A percentile compares a stretch with the other conserved stretches of the same genome.
phyloP scores from a whole-genome alignment of 2,113 vertebrate species.

The Abramis brama region DNA sequence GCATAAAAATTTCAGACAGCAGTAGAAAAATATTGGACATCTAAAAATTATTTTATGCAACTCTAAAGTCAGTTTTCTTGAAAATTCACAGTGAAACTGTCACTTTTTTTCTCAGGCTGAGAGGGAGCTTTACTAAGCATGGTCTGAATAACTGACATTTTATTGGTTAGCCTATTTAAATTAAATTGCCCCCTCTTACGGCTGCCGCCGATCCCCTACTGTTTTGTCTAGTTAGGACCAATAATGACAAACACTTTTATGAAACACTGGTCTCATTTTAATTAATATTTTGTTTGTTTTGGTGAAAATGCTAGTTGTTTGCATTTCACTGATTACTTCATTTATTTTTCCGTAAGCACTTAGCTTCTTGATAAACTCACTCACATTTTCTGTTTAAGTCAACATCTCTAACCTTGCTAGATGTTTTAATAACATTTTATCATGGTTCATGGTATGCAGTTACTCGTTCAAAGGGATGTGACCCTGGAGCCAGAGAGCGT shows the following conservation, averaged over 20 bases:
- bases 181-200: not conserved
- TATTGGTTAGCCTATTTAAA: not conserved
- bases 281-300: not conserved
- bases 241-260: not conserved
- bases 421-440: constrained; percentile 43
- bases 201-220: not conserved
- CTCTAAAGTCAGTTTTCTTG: not conserved
- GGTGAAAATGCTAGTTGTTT: not conserved
- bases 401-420: constrained; percentile 25
- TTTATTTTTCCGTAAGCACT: not conserved
- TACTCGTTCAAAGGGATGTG: constrained; percentile 42
- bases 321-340: not conserved
- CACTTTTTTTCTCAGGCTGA: not conserved
- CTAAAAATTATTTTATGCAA: not conserved
- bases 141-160: not conserved
- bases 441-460: constrained; percentile 40
- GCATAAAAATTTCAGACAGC: constrained; percentile 2
- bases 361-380: not conserved
- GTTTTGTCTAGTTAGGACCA: not conserved
- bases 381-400: constrained; percentile 13
- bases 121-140: not conserved
- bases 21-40: constrained; percentile 4
- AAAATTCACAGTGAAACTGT: no score
- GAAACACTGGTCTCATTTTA: not conserved
- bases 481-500: constrained; percentile 42